Percentiles rank a stretch among this genome's conserved stretches.
phyloP scores from a whole-genome alignment of 2,888 invertebrate species.

The Aspidapion aeneum region DNA sequence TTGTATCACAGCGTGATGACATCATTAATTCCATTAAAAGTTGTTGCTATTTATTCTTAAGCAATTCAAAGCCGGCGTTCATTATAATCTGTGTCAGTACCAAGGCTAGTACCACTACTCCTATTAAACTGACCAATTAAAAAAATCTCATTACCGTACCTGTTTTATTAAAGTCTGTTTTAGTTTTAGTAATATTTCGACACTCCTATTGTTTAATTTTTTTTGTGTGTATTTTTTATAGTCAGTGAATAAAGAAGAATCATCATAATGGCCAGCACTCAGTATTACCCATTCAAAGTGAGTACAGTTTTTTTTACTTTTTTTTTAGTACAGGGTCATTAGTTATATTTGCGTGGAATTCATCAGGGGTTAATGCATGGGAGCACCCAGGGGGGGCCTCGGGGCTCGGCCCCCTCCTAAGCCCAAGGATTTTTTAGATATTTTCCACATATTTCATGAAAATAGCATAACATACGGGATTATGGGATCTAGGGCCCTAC shows the following conservation, averaged over 20 bases:
- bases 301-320: conserved; percentile 38
- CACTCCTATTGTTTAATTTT: conserved; percentile 17
- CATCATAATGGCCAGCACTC: conserved; percentile 56
- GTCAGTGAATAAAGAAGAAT: conserved; percentile 25
- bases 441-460: too few relatives aligned
- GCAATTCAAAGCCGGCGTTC: background rate
- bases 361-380: too few relatives aligned
- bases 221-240: conserved; percentile 31
- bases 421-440: too few relatives aligned
- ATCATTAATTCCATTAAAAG: background rate
- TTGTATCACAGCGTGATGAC: background rate
- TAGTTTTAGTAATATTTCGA: conserved; percentile 22
- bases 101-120: background rate
- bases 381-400: too few relatives aligned
- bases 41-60: background rate
- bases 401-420: too few relatives aligned
- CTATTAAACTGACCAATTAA: background rate
- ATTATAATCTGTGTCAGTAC: background rate
- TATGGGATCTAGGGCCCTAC: too few relatives aligned
- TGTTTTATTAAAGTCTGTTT: conserved; percentile 20
- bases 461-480: too few relatives aligned
- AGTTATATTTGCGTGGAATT: too few relatives aligned
- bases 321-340: too few relatives aligned
- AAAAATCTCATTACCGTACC: background rate
- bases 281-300: conserved; percentile 86